These are phyloP conservation scores for Drosophila acutilabella DNA, from an alignment of 2,888 invertebrate species.

Conservation along the genomic window DNA sequence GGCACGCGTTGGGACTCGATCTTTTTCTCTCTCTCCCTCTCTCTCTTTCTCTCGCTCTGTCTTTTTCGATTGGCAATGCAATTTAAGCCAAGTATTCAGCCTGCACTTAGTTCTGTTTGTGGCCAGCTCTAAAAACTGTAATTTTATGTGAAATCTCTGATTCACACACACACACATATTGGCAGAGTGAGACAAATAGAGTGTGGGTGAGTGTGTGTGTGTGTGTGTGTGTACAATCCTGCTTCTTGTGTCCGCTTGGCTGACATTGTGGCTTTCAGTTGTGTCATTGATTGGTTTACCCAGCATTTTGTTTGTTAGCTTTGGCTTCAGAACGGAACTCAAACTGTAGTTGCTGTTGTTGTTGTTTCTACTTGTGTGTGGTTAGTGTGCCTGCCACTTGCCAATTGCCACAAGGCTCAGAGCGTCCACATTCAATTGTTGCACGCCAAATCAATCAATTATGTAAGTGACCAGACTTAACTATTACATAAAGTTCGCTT, in stretches of 20 bases:
- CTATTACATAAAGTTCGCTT: slow-evolving; percentile 43
- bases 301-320: slow-evolving; percentile 72
- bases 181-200: neutral
- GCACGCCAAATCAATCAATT: slow-evolving; percentile 73
- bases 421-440: slow-evolving; percentile 63
- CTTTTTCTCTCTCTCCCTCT: neutral
- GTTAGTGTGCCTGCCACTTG: slow-evolving; percentile 40
- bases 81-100: slow-evolving; percentile 36
- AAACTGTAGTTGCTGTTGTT: slow-evolving; percentile 19
- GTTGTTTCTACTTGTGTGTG: slow-evolving; percentile 31
- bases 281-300: slow-evolving; percentile 78
- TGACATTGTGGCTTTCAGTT: slow-evolving; percentile 74
- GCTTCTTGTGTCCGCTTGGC: slow-evolving; percentile 44
- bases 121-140: slow-evolving; percentile 41
- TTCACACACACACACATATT: slow-evolving; percentile 17
- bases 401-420: slow-evolving; percentile 37
- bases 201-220: no score
- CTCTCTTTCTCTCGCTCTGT: neutral
- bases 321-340: slow-evolving; percentile 45
- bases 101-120: slow-evolving; percentile 53
- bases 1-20: slow-evolving; percentile 31
- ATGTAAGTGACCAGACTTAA: slow-evolving; percentile 59
- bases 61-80: slow-evolving; percentile 29
- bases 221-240: slow-evolving; percentile 37
- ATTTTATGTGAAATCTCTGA: slow-evolving; percentile 48